These are phyloP conservation scores for Sialia sialis DNA, from an alignment of 2,113 vertebrate genomes.

Conservation along the genomic window DNA sequence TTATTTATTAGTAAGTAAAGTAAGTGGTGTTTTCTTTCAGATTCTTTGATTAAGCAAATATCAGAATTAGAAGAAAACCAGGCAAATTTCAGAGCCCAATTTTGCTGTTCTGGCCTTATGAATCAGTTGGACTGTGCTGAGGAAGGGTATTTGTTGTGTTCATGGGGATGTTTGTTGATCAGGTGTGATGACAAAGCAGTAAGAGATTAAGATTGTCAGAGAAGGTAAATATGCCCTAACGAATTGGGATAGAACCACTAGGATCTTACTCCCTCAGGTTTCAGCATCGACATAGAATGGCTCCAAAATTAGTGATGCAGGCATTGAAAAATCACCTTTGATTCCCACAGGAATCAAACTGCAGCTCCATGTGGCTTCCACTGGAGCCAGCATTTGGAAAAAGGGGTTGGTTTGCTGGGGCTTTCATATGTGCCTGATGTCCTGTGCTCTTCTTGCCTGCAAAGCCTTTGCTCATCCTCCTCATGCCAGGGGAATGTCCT, in stretches of 20 bases:
- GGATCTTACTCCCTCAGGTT: not conserved
- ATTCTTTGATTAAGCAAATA: not conserved
- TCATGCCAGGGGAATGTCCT: not conserved
- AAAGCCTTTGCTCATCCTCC: not conserved
- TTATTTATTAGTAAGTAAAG: not conserved
- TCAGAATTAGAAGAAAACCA: not conserved
- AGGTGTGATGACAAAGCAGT: not conserved
- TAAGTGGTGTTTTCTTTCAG: not conserved
- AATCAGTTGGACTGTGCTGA: not conserved
- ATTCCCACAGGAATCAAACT: not conserved
- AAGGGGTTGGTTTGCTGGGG: not conserved
- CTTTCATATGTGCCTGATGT: not conserved
- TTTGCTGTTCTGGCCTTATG: not conserved
- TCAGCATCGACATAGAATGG: not conserved
- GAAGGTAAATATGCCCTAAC: not conserved
- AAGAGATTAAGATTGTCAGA: not conserved
- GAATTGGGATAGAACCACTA: not conserved
- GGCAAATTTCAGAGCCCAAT: not conserved
- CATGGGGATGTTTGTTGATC: not conserved
- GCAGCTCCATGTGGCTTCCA: accelerated
- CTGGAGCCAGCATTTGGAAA: not conserved
- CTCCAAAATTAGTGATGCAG: not conserved
- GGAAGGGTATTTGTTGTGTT: not conserved
- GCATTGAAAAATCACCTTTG: not conserved
- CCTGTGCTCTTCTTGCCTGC: not conserved